These are phyloP conservation scores for Mythimna loreyi DNA, from an alignment of 2,888 invertebrate species.

Conservation along the genomic window DNA sequence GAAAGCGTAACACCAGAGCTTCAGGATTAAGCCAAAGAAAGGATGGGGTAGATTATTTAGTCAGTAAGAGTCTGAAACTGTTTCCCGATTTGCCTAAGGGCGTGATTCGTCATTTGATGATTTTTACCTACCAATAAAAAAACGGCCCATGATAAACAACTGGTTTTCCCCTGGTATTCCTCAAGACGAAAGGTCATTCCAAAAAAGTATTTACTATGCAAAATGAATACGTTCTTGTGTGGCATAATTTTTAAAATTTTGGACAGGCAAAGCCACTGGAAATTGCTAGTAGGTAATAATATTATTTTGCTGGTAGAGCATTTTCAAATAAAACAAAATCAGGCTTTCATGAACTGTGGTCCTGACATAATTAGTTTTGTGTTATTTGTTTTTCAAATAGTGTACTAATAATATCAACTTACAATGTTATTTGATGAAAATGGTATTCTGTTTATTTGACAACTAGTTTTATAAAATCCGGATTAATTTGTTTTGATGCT, in stretches of 20 bases:
- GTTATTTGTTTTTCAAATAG: not conserved
- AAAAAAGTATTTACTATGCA: too few species aligned
- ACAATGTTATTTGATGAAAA: not conserved
- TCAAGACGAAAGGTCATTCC: too few species aligned
- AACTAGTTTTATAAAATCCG: not conserved
- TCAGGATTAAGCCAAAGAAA: too few species aligned
- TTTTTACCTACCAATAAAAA: too few species aligned
- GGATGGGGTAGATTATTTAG: too few species aligned
- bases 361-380: constrained; percentile 17
- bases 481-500: not conserved
- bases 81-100: too few species aligned
- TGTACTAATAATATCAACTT: not conserved
- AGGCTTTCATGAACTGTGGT: constrained; percentile 5
- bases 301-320: constrained; percentile 4
- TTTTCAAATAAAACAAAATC: constrained; percentile 7
- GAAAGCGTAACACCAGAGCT: too few species aligned
- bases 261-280: not conserved
- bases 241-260: not conserved
- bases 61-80: too few species aligned
- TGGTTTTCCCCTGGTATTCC: too few species aligned
- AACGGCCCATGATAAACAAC: too few species aligned
- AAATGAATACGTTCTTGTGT: too few species aligned
- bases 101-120: too few species aligned
- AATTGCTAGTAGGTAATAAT: not conserved
- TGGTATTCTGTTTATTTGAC: not conserved